Evolutionary conservation across 2,797 vertebrate species (phyloP), one percentile per base, ranked within the genome.

Genomic region (Dendrocincla tyrannina): DNA sequence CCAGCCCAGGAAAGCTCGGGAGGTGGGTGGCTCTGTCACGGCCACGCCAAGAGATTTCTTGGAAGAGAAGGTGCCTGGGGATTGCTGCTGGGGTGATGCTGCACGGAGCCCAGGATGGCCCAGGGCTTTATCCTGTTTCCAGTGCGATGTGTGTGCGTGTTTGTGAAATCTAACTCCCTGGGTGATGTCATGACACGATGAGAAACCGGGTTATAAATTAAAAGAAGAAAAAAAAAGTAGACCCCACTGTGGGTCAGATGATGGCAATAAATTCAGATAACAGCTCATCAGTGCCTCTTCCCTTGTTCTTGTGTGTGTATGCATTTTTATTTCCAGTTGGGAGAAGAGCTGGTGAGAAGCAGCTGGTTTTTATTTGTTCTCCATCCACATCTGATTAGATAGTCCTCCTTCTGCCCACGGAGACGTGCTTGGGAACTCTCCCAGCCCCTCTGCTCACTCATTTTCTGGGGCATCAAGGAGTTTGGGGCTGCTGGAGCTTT

Each of bases 181-280:
- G 95, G 87, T 96, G 96, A 97, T 95, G 93, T 96, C 97, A 96
- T 93, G 93, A 95, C 44, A 70, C 2, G 47, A 93, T 94, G 95
- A 96, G 89, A 95, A 95, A 94, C 69, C 52, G 63, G 68, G 70
- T 75, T 74, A 91, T 95, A 96, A 96, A 97, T 96, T 93, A 92
- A 52, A 85, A 59, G 35, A 77, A 85, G 32, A 7, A 55, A 88
- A 88, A 89, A 85, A 72, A 85, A 55, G 64, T 80, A 95, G 95
- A 96, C 88, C 92, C 94, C 95, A 96, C 73, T 95, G 81, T 72
- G 94, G 97, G 93, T 97, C 96, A 95, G 92, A 97, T 95, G 92
- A 93, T 96, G 96, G 95, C 95, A 97, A 86, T 96, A 96, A 97
- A 97, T 97, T 95, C 94, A 94, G 95, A 97, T 96, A 97, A 95